Base-by-base conservation (phyloP, 1,140 invertebrate species). In the Temnothorax nylanderi region DNA sequence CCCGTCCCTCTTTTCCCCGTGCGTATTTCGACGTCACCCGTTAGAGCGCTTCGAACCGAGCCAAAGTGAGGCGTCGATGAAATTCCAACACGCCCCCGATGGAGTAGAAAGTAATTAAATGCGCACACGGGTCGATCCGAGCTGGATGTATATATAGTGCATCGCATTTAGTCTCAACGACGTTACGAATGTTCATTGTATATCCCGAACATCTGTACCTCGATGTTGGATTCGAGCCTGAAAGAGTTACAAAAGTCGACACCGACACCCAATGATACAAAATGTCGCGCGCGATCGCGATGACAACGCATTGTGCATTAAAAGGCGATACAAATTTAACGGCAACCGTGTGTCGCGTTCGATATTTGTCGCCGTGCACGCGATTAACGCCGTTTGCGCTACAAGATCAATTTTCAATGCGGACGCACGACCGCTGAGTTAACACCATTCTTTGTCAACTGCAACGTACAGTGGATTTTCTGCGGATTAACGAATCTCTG, bases 41-140 rank as follows among this genome's bases (percentile, higher is more conserved):
- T 62, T 84, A 74, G 26, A 21, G 80, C 69, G 80, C 69, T 75
- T 84, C n/a, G 69, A 84, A 3, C 11, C 26, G 37, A 69, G 64
- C 47, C 21, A 16, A 69, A 69, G 65, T 26, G 65, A 44, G 69
- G 51, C 41, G 18, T 47, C 67, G 41, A 21, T 74, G 54, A 84
- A 62, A 84, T 84, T 84, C 41, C 69, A 37, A 47, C 67, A 37
- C 54, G 7, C 6, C 6, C 26, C 37, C 67, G 21, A 82, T 65
- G 51, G 37, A 60, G 26, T 34, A 58, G 80, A 74, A 71, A 84
- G 32, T 75, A 84, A 84, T 84, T 84, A 74, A 84, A 74, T 84
- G 69, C 41, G 54, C 37, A 51, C 21, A 51, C 21, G 26, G 69
- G 54, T 62, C 69, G 80, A 84, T 84, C 80, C 54, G 13, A 60